Percentiles rank a stretch among this genome's conserved stretches.
These are phyloP conservation scores for Alviniconcha marisindica DNA, from an alignment of 1,140 invertebrate species.

Conservation along the genomic window DNA sequence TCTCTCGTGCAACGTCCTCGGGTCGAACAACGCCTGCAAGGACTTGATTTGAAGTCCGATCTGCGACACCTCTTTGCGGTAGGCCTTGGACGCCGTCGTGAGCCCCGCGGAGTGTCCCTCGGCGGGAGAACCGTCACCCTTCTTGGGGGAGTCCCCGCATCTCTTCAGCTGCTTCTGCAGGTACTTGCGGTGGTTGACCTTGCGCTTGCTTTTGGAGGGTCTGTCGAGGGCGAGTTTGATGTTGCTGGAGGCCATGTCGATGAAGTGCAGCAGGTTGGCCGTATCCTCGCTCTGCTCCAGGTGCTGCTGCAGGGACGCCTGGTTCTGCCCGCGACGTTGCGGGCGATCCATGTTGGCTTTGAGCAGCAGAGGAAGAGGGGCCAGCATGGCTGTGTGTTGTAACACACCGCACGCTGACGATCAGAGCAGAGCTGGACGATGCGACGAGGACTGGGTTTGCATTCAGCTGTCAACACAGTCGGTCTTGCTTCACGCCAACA, in stretches of 20 bases:
- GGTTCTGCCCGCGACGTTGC: not conserved
- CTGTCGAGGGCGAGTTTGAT: conserved; percentile 67
- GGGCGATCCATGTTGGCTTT: not conserved
- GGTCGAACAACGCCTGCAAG: conserved; percentile 71
- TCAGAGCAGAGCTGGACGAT: no score
- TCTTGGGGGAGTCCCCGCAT: conserved; percentile 48
- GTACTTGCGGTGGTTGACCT: conserved; percentile 73
- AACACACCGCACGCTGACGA: no score
- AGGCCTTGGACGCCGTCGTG: conserved; percentile 27
- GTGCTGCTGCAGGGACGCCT: not conserved
- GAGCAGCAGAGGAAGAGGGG: not conserved
- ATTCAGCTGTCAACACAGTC: no score
- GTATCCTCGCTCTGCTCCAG: conserved; percentile 50
- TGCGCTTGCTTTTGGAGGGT: conserved; percentile 66
- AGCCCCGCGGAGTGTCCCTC: not conserved
- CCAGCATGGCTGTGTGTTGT: conserved; percentile 12
- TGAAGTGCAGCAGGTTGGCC: conserved; percentile 63
- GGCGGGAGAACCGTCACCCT: not conserved
- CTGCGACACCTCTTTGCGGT: conserved; percentile 60
- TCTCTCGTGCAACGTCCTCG: conserved; percentile 60
- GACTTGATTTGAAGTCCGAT: conserved; percentile 70
- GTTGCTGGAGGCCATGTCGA: conserved; percentile 68
- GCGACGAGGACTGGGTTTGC: no score
- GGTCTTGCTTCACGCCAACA: no score
- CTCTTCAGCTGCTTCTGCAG: conserved; percentile 72